Evolutionary conservation across 1,140 invertebrate genomes (phyloP).

Genomic region (Hesperophylax magnus): DNA sequence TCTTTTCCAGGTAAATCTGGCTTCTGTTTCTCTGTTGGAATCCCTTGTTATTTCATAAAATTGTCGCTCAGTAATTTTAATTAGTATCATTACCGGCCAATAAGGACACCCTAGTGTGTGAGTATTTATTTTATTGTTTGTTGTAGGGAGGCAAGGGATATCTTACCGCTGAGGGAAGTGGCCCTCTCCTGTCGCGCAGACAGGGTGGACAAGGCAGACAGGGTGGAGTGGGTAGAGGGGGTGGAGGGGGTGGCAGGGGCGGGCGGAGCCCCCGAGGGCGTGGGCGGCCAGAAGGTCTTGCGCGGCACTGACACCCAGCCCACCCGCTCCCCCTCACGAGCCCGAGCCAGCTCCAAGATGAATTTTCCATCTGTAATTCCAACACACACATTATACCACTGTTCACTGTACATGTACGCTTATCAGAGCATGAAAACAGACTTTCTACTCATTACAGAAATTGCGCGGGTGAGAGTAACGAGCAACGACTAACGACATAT

Average conservation of each 20-base stretch:
- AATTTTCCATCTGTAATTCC: slow-evolving; percentile 84
- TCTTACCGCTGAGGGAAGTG: slow-evolving; percentile 70
- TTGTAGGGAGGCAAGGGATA: background rate
- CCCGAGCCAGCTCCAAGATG: slow-evolving; percentile 87
- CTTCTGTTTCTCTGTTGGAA: no score
- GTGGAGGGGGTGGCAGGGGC: slow-evolving; percentile 63
- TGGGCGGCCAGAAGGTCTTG: slow-evolving; percentile 87
- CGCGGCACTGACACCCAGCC: slow-evolving; percentile 90
- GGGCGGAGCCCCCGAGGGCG: slow-evolving; percentile 76
- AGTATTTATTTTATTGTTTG: no score
- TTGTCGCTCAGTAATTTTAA: no score
- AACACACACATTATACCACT: slow-evolving; percentile 1
- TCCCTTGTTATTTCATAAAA: no score
- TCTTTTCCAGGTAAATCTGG: no score
- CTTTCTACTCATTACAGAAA: slow-evolving; percentile 59
- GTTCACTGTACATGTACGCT: slow-evolving; percentile 59
- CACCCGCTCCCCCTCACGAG: slow-evolving; percentile 83
- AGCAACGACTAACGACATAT: background rate
- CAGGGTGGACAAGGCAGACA: background rate
- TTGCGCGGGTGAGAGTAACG: slow-evolving; percentile 20
- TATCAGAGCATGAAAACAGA: slow-evolving; percentile 70
- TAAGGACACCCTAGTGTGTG: no score
- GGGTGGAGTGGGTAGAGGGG: slow-evolving; percentile 57
- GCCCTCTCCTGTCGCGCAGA: slow-evolving; percentile 54
- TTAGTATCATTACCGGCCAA: no score